Evolutionary conservation across 1,140 invertebrate genomes (phyloP).

Genomic region (Saccostrea echinata): DNA sequence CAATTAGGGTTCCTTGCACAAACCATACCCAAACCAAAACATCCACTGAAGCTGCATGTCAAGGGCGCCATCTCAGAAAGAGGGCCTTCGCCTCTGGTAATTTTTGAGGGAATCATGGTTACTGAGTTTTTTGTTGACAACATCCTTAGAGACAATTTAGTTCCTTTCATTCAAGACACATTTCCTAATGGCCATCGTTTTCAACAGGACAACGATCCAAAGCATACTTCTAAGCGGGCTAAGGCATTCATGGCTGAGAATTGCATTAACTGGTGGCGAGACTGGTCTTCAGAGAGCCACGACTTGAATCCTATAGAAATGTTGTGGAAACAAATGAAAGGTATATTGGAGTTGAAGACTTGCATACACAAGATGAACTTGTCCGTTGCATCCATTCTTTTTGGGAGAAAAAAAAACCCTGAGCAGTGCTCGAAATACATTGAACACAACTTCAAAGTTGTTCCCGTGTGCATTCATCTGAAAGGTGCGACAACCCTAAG

Average conservation of each 20-base stretch:
- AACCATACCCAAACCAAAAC: slow-evolving; percentile 51
- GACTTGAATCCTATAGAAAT: slow-evolving; percentile 51
- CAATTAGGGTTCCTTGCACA: neutral
- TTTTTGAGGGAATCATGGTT: slow-evolving; percentile 48
- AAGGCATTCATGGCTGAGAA: slow-evolving; percentile 33
- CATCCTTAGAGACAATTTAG: slow-evolving; percentile 36
- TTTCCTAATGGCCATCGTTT: slow-evolving; percentile 47
- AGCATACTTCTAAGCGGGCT: slow-evolving; percentile 31
- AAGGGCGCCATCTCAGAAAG: slow-evolving; percentile 36
- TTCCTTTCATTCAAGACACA: slow-evolving; percentile 38
- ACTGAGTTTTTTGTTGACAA: neutral
- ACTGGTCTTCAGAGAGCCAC: slow-evolving; percentile 35
- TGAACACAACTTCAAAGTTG: slow-evolving; percentile 48
- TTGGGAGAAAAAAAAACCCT: slow-evolving; percentile 12
- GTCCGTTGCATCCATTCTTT: neutral
- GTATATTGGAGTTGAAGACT: neutral
- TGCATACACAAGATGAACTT: slow-evolving; percentile 41
- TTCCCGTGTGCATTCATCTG: neutral
- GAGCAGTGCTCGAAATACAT: slow-evolving; percentile 37
- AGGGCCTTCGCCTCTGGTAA: slow-evolving; percentile 14
- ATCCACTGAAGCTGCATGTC: slow-evolving; percentile 40
- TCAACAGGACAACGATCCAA: slow-evolving; percentile 50
- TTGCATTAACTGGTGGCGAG: slow-evolving; percentile 42
- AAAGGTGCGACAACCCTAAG: slow-evolving; percentile 13
- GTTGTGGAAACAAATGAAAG: slow-evolving; percentile 48